Evolutionary conservation across 2,888 invertebrate species (phyloP), one percentile per base, ranked within the genome.

Genomic region (Cordylochernes scorpioides): DNA sequence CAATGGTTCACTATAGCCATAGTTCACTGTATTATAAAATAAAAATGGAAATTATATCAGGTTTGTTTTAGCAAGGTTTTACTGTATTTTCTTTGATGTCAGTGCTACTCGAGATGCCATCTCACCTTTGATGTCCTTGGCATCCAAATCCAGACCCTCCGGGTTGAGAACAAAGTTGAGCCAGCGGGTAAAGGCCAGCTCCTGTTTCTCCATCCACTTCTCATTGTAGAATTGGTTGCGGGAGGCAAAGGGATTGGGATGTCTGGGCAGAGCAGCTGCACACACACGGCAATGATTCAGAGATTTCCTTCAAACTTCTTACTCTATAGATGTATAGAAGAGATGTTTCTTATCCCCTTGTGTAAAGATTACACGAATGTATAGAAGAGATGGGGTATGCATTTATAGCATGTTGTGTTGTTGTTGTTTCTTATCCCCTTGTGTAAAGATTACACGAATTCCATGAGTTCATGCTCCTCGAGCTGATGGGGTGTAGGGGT

Each of bases 201-300:
- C 54, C 34, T 57, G 54, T 36, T 57, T 57, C 38, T 55, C 53
- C 42, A 52, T 50, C 57, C 57, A 57, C 8, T 51, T 40, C 36
- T 55, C 54, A 43, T 57, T 56, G 41, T 55, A 57, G 42, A 52
- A 57, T 44, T 52, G 48, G 42, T 57, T 57, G 35, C 48, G 50
- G 24, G 50, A 45, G 13, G 53, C 53, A 46, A 47, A 53, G 2
- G 52, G 49, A 42, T 53, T 42, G 2, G 51, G 51, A 26, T 53
- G 52, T 31, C 47, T 55, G 3, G 55, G 55, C 6, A 57, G 44
- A 12, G 57, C 46, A 40, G 52, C 55, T 43, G 57, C 57, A 10
- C 57, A 45, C 57, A 56, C 56, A 27, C 48, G 46, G 1, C 49
- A 47, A 39, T 56, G 56, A 5, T 55, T 55, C 15, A 46, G 36